Conservation (phyloP, 2,797 vertebrate genomes). For the Danio aesculapii region DNA sequence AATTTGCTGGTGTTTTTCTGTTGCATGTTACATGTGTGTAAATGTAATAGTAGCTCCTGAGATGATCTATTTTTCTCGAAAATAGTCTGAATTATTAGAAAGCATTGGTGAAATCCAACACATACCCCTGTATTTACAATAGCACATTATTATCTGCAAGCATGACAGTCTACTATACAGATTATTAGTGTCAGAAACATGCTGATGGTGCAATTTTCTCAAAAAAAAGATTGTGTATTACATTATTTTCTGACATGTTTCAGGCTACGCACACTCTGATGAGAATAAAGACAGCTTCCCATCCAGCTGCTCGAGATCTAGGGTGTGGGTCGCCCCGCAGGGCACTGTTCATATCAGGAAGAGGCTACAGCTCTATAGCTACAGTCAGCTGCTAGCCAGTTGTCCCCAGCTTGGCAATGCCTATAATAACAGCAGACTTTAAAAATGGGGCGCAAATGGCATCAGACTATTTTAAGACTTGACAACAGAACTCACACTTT, state of each 20-base stretch:
- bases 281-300: slow-evolving; percentile 3
- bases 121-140: background rate
- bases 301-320: slow-evolving; percentile 25
- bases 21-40: background rate
- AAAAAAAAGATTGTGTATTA: background rate
- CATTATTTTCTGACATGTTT: slow-evolving; percentile 16
- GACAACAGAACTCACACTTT: slow-evolving; percentile 54
- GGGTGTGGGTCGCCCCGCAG: background rate
- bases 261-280: background rate
- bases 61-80: background rate
- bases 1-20: background rate
- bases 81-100: background rate
- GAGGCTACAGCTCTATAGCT: slow-evolving; percentile 24
- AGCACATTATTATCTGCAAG: background rate
- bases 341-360: slow-evolving; percentile 1
- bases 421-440: slow-evolving; percentile 44
- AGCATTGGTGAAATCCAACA: background rate
- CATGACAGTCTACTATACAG: background rate
- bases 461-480: slow-evolving; percentile 60
- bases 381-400: slow-evolving; percentile 53
- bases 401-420: slow-evolving; percentile 42
- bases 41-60: background rate
- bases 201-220: background rate
- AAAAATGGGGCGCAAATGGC: slow-evolving; percentile 47
- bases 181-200: background rate